Evolutionary conservation across 1,140 invertebrate species (phyloP).

Genomic region (Hetaerina americana): DNA sequence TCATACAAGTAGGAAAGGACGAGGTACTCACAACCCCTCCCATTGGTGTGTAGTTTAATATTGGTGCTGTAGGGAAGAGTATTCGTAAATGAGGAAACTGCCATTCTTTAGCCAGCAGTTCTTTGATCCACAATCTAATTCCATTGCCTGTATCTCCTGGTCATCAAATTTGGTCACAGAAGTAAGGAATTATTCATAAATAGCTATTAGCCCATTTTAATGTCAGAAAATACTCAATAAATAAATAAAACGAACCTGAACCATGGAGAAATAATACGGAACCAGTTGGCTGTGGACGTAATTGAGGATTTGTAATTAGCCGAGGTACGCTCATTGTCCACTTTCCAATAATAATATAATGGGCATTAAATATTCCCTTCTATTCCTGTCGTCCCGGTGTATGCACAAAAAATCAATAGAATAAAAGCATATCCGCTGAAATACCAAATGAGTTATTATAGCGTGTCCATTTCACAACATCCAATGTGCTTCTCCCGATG

Average conservation of each 20-base stretch:
- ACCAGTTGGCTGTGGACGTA: constrained; percentile 30
- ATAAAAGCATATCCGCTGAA: too few relatives aligned
- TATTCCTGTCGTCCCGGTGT: too few relatives aligned
- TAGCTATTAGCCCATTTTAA: constrained; percentile 2
- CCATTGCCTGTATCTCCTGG: constrained; percentile 46
- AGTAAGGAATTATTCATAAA: neutral
- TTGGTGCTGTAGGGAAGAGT: constrained; percentile 54
- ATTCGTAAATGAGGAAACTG: constrained; percentile 53
- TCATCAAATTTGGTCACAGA: constrained; percentile 17
- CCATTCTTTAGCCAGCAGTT: constrained; percentile 41
- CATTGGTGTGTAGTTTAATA: constrained; percentile 47
- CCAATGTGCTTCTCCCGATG: too few relatives aligned
- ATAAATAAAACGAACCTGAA: constrained; percentile 33
- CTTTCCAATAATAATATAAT: too few relatives aligned
- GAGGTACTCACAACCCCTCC: constrained; percentile 36
- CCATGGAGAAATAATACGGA: constrained; percentile 47
- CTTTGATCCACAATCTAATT: constrained; percentile 46
- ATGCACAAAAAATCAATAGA: too few relatives aligned
- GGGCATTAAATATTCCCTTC: too few relatives aligned
- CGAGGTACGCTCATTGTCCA: too few relatives aligned
- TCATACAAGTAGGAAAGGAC: too few relatives aligned
- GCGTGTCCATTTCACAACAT: too few relatives aligned
- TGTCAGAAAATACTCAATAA: constrained; percentile 7
- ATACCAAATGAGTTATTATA: too few relatives aligned
- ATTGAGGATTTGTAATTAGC: too few relatives aligned